A percentile compares a stretch with the other conserved stretches of the same genome.
Conservation (phyloP, 2,113 vertebrate genomes). For the Toxotes chatareus region DNA sequence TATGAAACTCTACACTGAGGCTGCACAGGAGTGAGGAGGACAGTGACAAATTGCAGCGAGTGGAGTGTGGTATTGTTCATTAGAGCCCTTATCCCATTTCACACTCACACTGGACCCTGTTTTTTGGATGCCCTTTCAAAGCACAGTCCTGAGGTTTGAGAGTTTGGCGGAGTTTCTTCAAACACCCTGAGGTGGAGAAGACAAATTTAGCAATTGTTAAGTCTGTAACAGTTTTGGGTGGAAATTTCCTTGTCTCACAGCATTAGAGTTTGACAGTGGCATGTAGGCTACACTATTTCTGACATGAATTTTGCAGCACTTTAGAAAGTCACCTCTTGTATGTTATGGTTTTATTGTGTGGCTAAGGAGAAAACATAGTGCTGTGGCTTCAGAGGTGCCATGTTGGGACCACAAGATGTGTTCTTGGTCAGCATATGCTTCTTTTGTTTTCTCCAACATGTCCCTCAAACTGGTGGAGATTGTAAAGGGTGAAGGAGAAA, state of each 20-base stretch:
- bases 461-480: no score
- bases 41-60: constrained; percentile 62
- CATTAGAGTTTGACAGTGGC: background rate
- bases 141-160: constrained; percentile 5
- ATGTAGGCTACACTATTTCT: no score
- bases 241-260: background rate
- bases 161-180: constrained; percentile 21
- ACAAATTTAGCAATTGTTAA: constrained; percentile 25
- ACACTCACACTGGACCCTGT: constrained; percentile 27
- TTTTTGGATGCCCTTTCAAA: constrained; percentile 36
- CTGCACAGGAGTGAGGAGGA: constrained; percentile 58
- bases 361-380: no score
- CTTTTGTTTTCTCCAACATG: no score
- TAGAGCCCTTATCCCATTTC: constrained; percentile 54
- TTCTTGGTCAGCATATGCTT: no score
- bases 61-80: constrained; percentile 54
- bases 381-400: no score
- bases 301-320: no score
- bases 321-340: background rate
- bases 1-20: constrained; percentile 41
- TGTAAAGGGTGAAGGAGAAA: no score
- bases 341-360: background rate
- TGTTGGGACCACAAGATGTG: no score
- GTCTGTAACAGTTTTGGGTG: background rate
- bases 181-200: background rate